Conservation (phyloP, 2,888 invertebrate species). For the Sphecodes monilicornis region DNA sequence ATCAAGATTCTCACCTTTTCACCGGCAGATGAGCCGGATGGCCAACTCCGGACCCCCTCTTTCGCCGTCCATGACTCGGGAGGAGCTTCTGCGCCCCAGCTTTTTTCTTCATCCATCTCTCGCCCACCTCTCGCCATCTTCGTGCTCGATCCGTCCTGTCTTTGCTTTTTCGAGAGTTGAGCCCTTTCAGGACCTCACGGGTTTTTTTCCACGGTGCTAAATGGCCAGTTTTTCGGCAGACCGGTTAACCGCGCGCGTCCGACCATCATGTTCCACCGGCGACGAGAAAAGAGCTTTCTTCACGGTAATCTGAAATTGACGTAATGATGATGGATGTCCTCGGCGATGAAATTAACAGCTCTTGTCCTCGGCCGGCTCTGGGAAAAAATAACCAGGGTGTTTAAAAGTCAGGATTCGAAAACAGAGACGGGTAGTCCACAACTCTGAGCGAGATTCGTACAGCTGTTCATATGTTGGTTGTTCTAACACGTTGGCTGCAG, state of each 20-base stretch:
- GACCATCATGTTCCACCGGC: conserved; percentile 29
- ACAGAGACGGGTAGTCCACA: background rate
- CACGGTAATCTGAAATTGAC: conserved; percentile 61
- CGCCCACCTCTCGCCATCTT: conserved; percentile 35
- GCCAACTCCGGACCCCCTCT: conserved; percentile 45
- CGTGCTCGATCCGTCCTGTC: conserved; percentile 38
- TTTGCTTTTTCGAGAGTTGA: conserved; percentile 45
- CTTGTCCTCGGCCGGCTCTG: background rate
- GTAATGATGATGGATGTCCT: conserved; percentile 61
- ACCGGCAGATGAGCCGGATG: conserved; percentile 62
- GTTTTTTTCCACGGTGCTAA: conserved; percentile 53
- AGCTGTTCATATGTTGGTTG: too few species aligned
- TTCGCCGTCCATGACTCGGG: background rate
- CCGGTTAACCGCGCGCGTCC: conserved; percentile 5
- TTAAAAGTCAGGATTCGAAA: background rate
- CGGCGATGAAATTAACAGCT: conserved; percentile 30
- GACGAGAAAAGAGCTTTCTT: conserved; percentile 37
- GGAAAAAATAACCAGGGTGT: background rate
- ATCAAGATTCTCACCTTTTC: conserved; percentile 80
- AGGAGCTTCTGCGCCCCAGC: conserved; percentile 28
- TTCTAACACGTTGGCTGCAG: too few species aligned
- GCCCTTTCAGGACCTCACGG: conserved; percentile 49
- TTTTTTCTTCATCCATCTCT: conserved; percentile 69
- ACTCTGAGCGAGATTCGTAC: too few species aligned
- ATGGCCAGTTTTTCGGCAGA: conserved; percentile 56